Conservation (phyloP, 1,140 invertebrate species). For the Venturia canescens region DNA sequence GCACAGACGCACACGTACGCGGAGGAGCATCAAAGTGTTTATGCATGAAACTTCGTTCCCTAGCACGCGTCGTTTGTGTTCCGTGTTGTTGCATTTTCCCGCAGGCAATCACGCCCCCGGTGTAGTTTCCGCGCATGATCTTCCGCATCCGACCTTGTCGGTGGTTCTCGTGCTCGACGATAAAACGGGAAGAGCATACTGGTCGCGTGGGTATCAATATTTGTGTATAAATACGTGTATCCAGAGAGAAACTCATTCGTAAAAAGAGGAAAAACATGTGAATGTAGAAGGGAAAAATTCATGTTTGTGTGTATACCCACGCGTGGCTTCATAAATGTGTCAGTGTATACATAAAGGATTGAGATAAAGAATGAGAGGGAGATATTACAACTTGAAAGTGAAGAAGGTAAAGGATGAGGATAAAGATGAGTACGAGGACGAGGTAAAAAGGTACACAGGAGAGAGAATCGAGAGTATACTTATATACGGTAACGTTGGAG, state of each 20-base stretch:
- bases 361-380: neutral
- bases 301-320: neutral
- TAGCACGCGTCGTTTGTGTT: conserved; percentile 52
- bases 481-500: neutral
- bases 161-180: conserved; percentile 25
- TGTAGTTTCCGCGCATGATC: conserved; percentile 55
- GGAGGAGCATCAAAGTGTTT: neutral
- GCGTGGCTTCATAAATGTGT: neutral
- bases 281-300: neutral
- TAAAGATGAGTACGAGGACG: conserved; percentile 15
- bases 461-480: neutral
- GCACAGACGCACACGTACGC: neutral
- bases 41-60: neutral
- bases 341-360: neutral
- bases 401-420: conserved; percentile 21
- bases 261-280: no score
- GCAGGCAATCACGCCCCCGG: conserved; percentile 60
- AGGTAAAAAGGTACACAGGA: conserved; percentile 22
- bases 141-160: conserved; percentile 50
- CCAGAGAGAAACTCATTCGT: no score
- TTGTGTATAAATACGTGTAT: neutral
- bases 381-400: conserved; percentile 25
- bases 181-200: conserved; percentile 42
- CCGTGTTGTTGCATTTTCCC: conserved; percentile 61
- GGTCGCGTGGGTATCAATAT: neutral